Base-by-base conservation (phyloP, 2,797 vertebrate genomes). In the Gymnoscopelus microlampas region DNA sequence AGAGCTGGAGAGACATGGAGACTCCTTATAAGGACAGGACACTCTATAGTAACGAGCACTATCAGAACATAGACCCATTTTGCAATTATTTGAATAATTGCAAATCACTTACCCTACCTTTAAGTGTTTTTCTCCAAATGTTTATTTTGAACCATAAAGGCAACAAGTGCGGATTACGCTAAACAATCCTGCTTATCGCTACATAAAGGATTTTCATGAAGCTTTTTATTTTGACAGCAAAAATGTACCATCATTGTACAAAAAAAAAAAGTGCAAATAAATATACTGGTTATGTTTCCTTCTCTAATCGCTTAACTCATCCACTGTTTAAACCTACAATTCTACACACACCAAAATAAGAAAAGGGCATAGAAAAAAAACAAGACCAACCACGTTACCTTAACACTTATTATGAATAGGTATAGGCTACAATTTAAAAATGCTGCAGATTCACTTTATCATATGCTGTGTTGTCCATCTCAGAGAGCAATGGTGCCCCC, bases 401-500 rank as follows among this genome's bases (percentile, higher is more conserved):
- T 15, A 82, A 77, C 73, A 83, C 74, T 62, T 61, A 78, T 51
- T 86, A 91, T 84, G 90, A 90, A 91, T 90, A 91, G 85, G 19
- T 19, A 19, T 44, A 44, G 39, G 39, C 39, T 78, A 73, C 74
- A 24, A 81, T 85, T 87, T 83, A 83, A 89, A 89, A 88, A 87
- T 81, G 89, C 85, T 78, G 51, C 82, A 91, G 87, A 82, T 79
- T 88, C 82, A 83, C 77, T 87, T 82, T 1, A 3, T 26, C 24
- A 59, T 55, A 59, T 55, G 73, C 76, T 82, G 8, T 4, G 24
- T 83, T 75, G 74, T 83, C 73, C 79, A 83, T 77, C 63, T 77
- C n/a, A n/a, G 90, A 86, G 87, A 79, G 81, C 84, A 90, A 93
- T 79, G 88, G 88, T 87, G 88, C 90, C 92, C 90, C 85, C 93